These are phyloP conservation scores for Pelosia muscerda DNA, from an alignment of 2,888 invertebrate species.

Conservation along the genomic window DNA sequence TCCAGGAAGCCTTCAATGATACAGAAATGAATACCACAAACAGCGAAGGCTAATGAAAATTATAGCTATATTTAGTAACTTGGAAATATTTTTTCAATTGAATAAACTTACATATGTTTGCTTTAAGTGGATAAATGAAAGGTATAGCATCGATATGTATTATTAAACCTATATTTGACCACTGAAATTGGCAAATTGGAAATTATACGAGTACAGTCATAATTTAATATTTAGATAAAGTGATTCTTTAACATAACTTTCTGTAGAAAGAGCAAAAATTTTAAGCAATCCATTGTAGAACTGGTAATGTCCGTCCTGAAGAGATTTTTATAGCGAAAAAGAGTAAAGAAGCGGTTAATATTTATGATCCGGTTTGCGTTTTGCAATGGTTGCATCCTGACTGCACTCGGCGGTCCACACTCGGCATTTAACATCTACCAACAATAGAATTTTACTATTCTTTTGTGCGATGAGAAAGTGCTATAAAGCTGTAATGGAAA, in stretches of 20 bases:
- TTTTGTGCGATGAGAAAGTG: conserved; percentile 4
- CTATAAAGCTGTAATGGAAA: neutral
- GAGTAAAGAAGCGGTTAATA: conserved; percentile 36
- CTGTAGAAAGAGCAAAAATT: neutral
- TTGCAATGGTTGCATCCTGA: conserved; percentile 14
- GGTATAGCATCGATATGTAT: too few species aligned
- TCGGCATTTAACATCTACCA: neutral
- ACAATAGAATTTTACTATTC: conserved; percentile 6
- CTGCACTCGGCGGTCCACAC: neutral
- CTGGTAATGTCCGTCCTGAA: neutral
- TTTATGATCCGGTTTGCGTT: conserved; percentile 45
- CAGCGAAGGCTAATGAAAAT: neutral
- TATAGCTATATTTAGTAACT: neutral
- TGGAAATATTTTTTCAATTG: neutral
- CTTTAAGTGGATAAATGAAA: too few species aligned
- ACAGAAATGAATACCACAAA: neutral
- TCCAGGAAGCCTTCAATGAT: neutral
- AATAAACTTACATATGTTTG: too few species aligned
- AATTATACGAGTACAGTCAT: too few species aligned
- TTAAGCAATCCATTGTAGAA: neutral
- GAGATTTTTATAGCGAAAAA: conserved; percentile 26
- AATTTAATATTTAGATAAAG: too few species aligned
- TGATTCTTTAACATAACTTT: too few species aligned
- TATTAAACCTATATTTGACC: too few species aligned
- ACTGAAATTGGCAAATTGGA: too few species aligned